Evolutionary conservation across 2,797 vertebrate genomes (phyloP), one percentile per base, ranked within the genome.

Genomic region (Sebastes kiyomatsui): DNA sequence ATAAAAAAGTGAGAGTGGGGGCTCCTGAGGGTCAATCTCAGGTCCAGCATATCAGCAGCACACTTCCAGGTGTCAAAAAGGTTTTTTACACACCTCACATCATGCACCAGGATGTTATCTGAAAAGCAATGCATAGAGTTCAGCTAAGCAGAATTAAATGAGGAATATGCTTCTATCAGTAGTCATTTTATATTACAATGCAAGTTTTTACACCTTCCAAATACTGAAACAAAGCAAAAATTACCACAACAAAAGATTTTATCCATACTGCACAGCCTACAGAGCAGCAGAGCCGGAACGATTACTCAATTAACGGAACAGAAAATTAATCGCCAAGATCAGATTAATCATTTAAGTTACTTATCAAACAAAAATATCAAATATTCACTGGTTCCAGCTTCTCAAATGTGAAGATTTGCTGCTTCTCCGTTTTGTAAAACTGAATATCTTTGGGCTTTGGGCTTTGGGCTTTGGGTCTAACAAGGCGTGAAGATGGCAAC

Each of bases 21-120:
- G 42, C 38, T 81, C 81, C 64, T 70, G 64, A 61, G 62, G 60
- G n/a, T 68, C 56, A 67, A 30, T 20, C 73, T 81, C 77, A 67
- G 85, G 80, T 86, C 67, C 73, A 90, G 73, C 79, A 86, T 88
- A 74, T 90, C 87, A 91, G 86, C 82, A 78, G 58, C 62, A 14
- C 23, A 22, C 67, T 72, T 83, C 27, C 60, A 68, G 22, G 12
- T 55, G 61, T 88, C 62, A 61, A 69, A 72, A 49, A 23, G 62
- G 38, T 42, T 7, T 66, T 83, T 77, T 23, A 42, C 30, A 71
- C 30, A 58, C 56, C 42, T 91, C 70, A 72, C 85, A 92, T 87
- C 46, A 75, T 87, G 82, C 32, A 69, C 22, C 13, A n/a, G 22
- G 59, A 27, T 2, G 16, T 35, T 69, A 60, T 64, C 92, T 94